Evolutionary conservation across 2,797 vertebrate species (phyloP).

Genomic region (Bryconaethiops microstoma): DNA sequence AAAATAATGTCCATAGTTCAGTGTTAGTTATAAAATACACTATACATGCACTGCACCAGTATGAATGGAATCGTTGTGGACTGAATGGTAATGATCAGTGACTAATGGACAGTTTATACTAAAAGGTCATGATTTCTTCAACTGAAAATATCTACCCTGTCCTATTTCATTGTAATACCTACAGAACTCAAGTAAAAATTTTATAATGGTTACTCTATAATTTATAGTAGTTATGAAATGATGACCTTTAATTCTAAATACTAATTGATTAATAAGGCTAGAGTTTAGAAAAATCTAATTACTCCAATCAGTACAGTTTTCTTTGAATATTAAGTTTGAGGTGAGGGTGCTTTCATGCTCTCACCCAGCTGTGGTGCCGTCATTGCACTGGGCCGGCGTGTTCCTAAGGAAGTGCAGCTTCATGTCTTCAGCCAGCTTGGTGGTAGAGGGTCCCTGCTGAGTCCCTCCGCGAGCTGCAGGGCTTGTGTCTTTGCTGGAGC

Average conservation of each 20-base stretch:
- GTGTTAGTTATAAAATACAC: too few species aligned
- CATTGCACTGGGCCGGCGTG: slow-evolving; percentile 74
- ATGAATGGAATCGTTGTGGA: not conserved
- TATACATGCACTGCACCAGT: too few species aligned
- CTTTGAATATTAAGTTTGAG: not conserved
- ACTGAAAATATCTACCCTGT: not conserved
- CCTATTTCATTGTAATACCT: not conserved
- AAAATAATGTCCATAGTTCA: not conserved
- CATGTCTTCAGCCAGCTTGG: slow-evolving; percentile 73
- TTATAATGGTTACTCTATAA: not conserved
- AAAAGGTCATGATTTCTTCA: not conserved
- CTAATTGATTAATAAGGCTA: not conserved
- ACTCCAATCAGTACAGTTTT: not conserved
- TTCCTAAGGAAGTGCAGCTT: slow-evolving; percentile 80
- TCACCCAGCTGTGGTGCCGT: slow-evolving; percentile 80
- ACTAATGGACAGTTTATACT: not conserved
- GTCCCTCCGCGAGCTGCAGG: slow-evolving; percentile 52
- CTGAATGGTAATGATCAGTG: not conserved
- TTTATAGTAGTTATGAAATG: not conserved
- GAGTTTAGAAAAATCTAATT: not conserved
- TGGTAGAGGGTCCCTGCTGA: slow-evolving; percentile 59
- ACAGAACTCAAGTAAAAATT: not conserved
- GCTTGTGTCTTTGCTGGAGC: slow-evolving; percentile 54
- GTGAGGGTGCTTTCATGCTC: slow-evolving; percentile 20
- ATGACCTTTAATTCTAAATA: not conserved